These are phyloP conservation scores for Eulemur rufifrons DNA, from an alignment of 2,113 vertebrate species.

Conservation along the genomic window DNA sequence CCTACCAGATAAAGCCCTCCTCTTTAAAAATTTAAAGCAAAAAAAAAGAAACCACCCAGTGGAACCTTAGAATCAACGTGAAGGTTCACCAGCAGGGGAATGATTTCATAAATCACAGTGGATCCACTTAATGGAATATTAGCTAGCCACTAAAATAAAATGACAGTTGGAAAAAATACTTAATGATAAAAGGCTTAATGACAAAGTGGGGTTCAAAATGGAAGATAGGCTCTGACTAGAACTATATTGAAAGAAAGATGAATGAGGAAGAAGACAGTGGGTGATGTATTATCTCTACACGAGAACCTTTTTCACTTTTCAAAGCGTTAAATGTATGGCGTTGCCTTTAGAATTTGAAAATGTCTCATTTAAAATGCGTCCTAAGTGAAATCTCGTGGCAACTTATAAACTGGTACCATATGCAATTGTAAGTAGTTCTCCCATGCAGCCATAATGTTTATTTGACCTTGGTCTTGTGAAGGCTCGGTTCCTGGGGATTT, in stretches of 20 bases:
- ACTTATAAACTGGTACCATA: neutral
- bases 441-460: no score
- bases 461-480: neutral
- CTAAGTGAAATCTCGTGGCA: neutral
- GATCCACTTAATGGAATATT: neutral
- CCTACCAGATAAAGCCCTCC: neutral
- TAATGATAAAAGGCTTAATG: neutral
- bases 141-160: neutral
- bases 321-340: neutral
- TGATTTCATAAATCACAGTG: neutral
- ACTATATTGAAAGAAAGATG: neutral
- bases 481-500: neutral
- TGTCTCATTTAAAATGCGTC: neutral
- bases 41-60: neutral
- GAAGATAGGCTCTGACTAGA: neutral
- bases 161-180: neutral
- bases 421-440: neutral
- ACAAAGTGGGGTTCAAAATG: neutral
- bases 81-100: neutral
- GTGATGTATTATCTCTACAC: accelerated
- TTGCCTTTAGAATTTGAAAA: neutral
- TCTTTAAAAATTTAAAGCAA: neutral
- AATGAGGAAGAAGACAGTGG: neutral
- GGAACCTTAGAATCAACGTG: neutral
- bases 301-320: neutral